These are phyloP conservation scores for Chaetodon trifasciatus DNA, from an alignment of 2,797 vertebrate species.

Conservation along the genomic window DNA sequence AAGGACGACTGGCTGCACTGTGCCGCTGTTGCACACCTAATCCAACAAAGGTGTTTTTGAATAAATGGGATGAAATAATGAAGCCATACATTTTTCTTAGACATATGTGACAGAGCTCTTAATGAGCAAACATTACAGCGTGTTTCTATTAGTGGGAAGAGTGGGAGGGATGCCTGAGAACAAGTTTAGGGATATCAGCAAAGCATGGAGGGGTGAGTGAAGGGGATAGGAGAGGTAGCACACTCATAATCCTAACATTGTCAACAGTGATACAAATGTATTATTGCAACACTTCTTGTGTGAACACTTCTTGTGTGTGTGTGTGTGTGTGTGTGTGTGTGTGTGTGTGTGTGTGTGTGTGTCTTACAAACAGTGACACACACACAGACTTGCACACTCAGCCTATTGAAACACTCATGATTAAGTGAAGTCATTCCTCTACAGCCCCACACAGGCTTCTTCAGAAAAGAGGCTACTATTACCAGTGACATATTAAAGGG, in stretches of 20 bases:
- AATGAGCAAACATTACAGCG: background rate
- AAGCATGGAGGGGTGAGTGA: background rate
- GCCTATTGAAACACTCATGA: constrained; percentile 55
- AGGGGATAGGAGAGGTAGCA: background rate
- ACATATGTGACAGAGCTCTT: background rate
- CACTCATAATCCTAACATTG: constrained; percentile 12
- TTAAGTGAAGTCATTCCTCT: constrained; percentile 78
- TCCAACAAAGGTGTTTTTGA: constrained; percentile 3
- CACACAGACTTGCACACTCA: constrained; percentile 32
- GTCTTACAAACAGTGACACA: background rate
- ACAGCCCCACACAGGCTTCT: constrained; percentile 65
- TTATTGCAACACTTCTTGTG: constrained; percentile 19
- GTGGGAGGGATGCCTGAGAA: background rate
- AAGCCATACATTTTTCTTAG: background rate
- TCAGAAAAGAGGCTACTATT: constrained; percentile 77
- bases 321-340: constrained; percentile 25
- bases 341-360: constrained; percentile 19
- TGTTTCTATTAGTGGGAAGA: background rate
- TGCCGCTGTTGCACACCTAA: background rate
- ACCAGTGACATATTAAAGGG: constrained; percentile 75
- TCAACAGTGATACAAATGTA: constrained; percentile 24
- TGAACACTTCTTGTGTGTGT: background rate
- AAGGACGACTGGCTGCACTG: background rate
- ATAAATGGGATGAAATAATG: background rate
- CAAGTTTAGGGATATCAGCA: background rate